These are phyloP conservation scores for Pherbina coryleti DNA, from an alignment of 2,888 invertebrate species.

Conservation along the genomic window DNA sequence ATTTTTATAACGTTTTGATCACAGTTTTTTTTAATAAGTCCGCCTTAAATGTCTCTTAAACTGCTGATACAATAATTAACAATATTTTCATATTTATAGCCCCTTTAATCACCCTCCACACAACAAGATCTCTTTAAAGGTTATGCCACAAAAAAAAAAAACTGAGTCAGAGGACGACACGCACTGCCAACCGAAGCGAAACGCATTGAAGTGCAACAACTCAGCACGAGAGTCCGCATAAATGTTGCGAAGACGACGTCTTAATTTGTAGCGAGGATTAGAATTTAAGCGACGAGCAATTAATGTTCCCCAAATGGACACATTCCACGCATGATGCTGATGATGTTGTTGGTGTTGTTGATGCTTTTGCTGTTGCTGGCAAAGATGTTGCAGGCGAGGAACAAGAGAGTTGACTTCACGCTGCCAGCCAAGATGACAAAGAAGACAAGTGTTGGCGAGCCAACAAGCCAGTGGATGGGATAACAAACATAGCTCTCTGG, in stretches of 20 bases:
- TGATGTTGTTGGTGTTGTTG: background rate
- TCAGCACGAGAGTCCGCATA: slow-evolving; percentile 64
- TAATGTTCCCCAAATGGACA: slow-evolving; percentile 65
- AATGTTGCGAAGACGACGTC: slow-evolving; percentile 63
- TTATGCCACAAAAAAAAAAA: too few relatives aligned
- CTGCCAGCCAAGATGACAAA: slow-evolving; percentile 19
- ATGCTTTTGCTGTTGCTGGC: background rate
- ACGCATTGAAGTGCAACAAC: slow-evolving; percentile 49
- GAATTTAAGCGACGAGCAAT: slow-evolving; percentile 70
- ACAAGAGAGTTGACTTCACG: slow-evolving; percentile 13
- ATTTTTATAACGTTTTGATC: too few relatives aligned
- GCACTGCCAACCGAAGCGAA: background rate
- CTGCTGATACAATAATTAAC: too few relatives aligned
- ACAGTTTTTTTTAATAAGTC: too few relatives aligned
- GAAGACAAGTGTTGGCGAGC: slow-evolving; percentile 37
- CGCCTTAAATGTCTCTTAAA: too few relatives aligned
- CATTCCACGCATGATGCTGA: slow-evolving; percentile 48
- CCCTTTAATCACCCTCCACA: too few relatives aligned
- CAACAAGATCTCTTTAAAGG: too few relatives aligned
- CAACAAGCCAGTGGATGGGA: background rate
- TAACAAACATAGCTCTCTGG: slow-evolving; percentile 11
- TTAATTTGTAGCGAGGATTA: slow-evolving; percentile 70
- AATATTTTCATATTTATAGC: too few relatives aligned
- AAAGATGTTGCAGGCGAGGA: background rate
- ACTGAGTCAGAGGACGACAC: too few relatives aligned